Evolutionary conservation across 2,113 vertebrate genomes (phyloP), one percentile per base, ranked within the genome.

Genomic region (Hypanus sabinus): DNA sequence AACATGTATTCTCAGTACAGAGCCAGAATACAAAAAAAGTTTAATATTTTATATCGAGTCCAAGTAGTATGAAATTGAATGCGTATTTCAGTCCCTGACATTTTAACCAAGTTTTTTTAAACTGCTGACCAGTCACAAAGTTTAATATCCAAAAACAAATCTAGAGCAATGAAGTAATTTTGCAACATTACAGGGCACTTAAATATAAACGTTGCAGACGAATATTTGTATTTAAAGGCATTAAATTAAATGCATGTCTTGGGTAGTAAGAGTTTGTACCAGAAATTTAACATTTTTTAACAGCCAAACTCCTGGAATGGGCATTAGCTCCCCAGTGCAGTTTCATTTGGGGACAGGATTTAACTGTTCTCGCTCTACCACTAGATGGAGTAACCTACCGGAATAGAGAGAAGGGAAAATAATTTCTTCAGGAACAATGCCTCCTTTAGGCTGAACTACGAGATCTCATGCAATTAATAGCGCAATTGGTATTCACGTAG

Each of bases 311-410:
- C 30, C 22, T 62, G 55, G 70, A 22, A 18, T 93, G 73, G 68
- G 24, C 9, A 55, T 93, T 73, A 55, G 70, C 10, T 73, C 36
- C 20, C 85, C n/a, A 55, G 65, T 60, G 55, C 57, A 30, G 91
- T 55, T 92, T 75, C 62, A 70, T 36, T 65, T 27, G 24, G 33
- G 68, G 36, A 73, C 20, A 12, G 38, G 12, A 38, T 91, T 55
- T 73, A 68, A 16, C 68, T 55, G 36, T 93, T 73, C 91, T 93
- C 30, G 38, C 8, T 24, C 8, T 27, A 73, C 91, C 91, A 93
- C 91, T 93, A 93, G 91, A 93, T 93, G 91, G 91, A 24, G 91
- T 46, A 9, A 75, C 55, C 11, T 30, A 70, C 70, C 46, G 38
- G 70, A 68, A 73, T 24, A 55, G 91, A 55, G 24, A 73, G 6